phyloP scores from a whole-genome alignment of 2,797 vertebrate genomes.

The Anas acuta region DNA sequence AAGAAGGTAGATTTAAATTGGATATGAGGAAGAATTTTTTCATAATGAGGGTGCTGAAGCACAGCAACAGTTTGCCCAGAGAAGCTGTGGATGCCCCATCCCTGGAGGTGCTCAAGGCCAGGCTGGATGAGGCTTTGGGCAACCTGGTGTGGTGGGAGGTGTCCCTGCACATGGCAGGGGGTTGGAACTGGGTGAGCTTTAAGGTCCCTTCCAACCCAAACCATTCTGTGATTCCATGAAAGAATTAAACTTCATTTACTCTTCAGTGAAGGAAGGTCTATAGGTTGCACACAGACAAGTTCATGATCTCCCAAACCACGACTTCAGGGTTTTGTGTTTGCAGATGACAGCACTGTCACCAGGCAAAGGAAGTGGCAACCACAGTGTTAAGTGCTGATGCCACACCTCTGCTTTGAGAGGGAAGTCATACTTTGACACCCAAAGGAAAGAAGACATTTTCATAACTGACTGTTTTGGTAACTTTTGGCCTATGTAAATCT shows the following conservation, averaged over 20 bases:
- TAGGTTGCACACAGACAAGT: accelerated
- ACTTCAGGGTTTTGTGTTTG: neutral
- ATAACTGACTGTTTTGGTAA: neutral
- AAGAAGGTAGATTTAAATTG: neutral
- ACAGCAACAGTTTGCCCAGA: too few species aligned
- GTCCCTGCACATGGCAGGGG: too few species aligned
- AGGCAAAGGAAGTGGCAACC: neutral
- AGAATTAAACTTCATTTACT: neutral
- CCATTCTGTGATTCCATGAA: too few species aligned
- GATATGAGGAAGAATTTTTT: too few species aligned
- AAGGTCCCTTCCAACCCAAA: too few species aligned
- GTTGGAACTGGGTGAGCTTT: too few species aligned
- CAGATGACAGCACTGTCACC: neutral
- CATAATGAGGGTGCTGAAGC: too few species aligned
- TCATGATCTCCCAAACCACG: neutral
- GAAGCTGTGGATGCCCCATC: too few species aligned
- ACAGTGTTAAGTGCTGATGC: accelerated
- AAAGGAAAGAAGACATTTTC: neutral
- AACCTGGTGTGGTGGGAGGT: too few species aligned
- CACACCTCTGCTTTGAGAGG: neutral
- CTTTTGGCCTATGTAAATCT: neutral
- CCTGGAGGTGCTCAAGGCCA: too few species aligned
- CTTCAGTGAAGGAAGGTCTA: neutral
- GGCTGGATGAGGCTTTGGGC: too few species aligned
- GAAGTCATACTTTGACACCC: neutral